phyloP scores from a whole-genome alignment of 2,888 invertebrate genomes.

The Cancer borealis region DNA sequence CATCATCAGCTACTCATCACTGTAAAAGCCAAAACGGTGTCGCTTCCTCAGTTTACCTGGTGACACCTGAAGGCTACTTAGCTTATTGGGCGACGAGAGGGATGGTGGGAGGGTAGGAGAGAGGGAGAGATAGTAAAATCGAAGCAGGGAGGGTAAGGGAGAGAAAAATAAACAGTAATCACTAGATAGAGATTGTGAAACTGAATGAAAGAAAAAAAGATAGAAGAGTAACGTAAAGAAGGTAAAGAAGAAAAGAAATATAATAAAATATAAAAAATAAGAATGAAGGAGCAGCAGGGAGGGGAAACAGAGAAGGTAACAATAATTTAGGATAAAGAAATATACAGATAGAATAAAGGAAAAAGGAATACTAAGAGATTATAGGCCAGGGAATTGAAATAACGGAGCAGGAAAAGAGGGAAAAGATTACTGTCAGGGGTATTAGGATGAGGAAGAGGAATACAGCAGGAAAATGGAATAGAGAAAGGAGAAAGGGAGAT shows the following conservation, averaged over 20 bases:
- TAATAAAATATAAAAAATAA: background rate
- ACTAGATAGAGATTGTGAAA: too few relatives aligned
- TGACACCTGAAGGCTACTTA: slow-evolving; percentile 21
- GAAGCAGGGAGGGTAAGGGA: background rate
- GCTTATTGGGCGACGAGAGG: slow-evolving; percentile 4
- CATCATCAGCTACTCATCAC: background rate
- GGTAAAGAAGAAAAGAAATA: background rate
- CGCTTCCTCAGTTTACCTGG: background rate
- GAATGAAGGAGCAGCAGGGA: background rate
- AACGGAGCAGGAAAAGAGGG: background rate
- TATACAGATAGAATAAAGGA: background rate
- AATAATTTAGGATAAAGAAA: background rate
- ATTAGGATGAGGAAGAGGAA: background rate
- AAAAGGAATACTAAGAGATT: background rate
- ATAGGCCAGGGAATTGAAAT: background rate
- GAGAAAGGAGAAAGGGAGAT: background rate
- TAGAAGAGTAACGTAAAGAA: background rate
- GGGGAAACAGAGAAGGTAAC: background rate
- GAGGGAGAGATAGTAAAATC: background rate
- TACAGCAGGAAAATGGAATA: background rate
- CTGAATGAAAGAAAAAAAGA: background rate
- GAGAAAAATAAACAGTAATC: background rate
- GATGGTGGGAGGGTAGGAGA: background rate
- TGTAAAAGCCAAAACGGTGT: slow-evolving; percentile 22
- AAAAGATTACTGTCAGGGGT: background rate